Base-by-base conservation (phyloP, 2,888 invertebrate species). In the Rhynchonema sp. region DNA sequence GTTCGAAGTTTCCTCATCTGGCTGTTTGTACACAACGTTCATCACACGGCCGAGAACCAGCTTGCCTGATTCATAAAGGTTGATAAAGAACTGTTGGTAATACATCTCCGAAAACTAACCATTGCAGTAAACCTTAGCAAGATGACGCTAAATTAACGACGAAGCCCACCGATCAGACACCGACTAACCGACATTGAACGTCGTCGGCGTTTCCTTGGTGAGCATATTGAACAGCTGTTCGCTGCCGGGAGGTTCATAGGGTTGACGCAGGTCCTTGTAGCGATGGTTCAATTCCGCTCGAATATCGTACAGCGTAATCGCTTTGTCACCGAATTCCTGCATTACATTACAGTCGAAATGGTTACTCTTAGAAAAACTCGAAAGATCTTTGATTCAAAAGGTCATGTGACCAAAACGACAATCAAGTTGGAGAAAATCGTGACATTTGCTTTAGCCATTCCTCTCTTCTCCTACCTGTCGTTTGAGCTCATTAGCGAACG, bases 401-500 rank as follows among this genome's bases (percentile, higher is more conserved):
- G n/a, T n/a, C n/a, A n/a, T n/a, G n/a, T n/a, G n/a, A n/a, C n/a
- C n/a, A 46, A 17, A 17, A 46, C 13, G 22, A 46, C 46, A 53
- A 22, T 13, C 46, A 46, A 46, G 46, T 17, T 13, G 22, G 46
- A 46, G 13, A 46, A 46, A 46, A 22, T 13, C 13, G 52, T 52
- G n/a, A 23, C 52, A 52, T 46, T 46, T 46, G n/a, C n/a, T n/a
- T n/a, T n/a, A n/a, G n/a, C n/a, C n/a, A n/a, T n/a, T n/a, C n/a
- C n/a, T n/a, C n/a, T n/a, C n/a, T n/a, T n/a, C n/a, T n/a, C n/a
- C 22, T 54, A 82, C 83, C 75, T 85, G 94, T 59, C 92, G 80
- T 69, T 91, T 88, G 62, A 98, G 79, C 77, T 98, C 96, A 67
- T 90, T 92, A 0, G 96, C 96, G 73, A 98, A 98, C 0, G 96